Conservation (phyloP, 2,888 invertebrate species). For the Leptinotarsa peninsularis region DNA sequence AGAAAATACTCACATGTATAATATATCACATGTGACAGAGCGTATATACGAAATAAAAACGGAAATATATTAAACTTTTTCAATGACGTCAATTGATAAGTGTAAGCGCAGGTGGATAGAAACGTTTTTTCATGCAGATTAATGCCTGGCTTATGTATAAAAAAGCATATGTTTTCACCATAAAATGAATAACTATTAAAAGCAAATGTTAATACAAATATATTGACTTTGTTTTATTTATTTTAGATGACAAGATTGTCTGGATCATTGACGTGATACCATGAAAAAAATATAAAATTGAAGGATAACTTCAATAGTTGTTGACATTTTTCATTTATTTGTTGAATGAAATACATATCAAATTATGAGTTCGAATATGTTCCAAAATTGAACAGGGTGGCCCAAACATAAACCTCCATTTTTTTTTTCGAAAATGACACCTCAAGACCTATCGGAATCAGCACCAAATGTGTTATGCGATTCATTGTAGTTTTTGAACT, state of each 20-base stretch:
- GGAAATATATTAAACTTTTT: constrained; percentile 11
- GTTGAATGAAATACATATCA: too few species aligned
- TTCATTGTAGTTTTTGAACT: too few species aligned
- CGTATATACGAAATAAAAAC: neutral
- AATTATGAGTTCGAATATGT: too few species aligned
- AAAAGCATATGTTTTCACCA: neutral
- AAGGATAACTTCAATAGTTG: too few species aligned
- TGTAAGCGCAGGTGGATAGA: constrained; percentile 10
- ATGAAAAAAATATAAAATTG: too few species aligned
- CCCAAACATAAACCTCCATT: too few species aligned
- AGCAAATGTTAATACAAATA: neutral
- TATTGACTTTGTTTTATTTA: neutral
- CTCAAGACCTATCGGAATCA: too few species aligned
- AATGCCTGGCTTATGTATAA: neutral
- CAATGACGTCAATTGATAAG: constrained; percentile 15
- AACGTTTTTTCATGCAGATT: constrained; percentile 4
- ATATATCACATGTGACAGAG: constrained; percentile 1
- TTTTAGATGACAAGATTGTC: neutral
- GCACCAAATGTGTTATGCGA: too few species aligned
- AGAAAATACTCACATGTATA: constrained; percentile 2
- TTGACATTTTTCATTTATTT: too few species aligned
- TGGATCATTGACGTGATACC: too few species aligned
- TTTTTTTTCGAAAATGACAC: too few species aligned
- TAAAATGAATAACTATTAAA: neutral
- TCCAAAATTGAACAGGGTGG: too few species aligned